Evolutionary conservation across 2,888 invertebrate genomes (phyloP), one percentile per base, ranked within the genome.

Genomic region (Caenorhabditis imperialis): DNA sequence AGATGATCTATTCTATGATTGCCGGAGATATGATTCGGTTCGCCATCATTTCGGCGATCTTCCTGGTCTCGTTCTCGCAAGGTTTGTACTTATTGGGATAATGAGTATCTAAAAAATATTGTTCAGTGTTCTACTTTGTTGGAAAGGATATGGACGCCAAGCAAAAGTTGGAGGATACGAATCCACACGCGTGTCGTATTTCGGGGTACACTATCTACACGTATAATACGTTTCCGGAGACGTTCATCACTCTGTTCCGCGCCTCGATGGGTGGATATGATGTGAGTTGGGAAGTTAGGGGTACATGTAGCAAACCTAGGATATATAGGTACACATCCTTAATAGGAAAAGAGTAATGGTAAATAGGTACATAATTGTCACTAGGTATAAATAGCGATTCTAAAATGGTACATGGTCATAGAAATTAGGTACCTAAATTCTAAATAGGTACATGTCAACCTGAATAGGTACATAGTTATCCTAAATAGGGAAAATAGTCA

Each of bases 1-100:
- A 97, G 12, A 98, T 99, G 96, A 95, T 99, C 83, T 98, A 96
- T 91, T 95, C 95, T 86, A 99, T 99, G 97, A 94, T 97, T 88
- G 94, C 94, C 0, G 97, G 98, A 47, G 99, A 99, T 90, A 95
- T 99, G 94, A 92, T 97, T 88, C 95, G 97, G 25, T 99, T 99
- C 89, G 95, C 94, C 78, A 96, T 98, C 82, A 99, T 99, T 89
- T 98, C 97, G 89, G 92, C 92, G 81, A 94, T 99, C 84, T 93
- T 98, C 35, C 91, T 98, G 5, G 93, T 96, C 84, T 96, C 96
- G 20, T 99, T 99, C 90, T 95, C 96, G 0, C 96, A 97, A 90
- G 94, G 97, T 38, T 94, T 18, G 50, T 10, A 18, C n/a, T 3
- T 1, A 8, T 10, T 7, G 51, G n/a, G 30, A 6, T 30, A 30